Base-by-base conservation (phyloP, 1,140 invertebrate species). In the Listronotus oregonensis region DNA sequence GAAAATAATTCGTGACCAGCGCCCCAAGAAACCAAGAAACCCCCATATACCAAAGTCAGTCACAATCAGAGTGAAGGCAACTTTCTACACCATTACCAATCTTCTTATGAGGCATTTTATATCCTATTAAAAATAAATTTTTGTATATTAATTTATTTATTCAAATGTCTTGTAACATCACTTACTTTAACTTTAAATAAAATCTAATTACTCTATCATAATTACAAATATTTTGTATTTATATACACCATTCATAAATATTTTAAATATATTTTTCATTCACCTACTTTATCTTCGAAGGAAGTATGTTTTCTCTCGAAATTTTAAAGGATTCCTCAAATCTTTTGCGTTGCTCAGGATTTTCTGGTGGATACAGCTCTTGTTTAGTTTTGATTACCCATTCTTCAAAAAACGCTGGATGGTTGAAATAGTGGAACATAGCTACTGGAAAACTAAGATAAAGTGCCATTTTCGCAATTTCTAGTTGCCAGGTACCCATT, bases 391-490 rank as follows among this genome's bases (percentile, higher is more conserved):
- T 84, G 31, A 85, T 87, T 6, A 94, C 86, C 86, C 86, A 91
- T 62, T 90, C 84, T 76, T 94, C 91, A 78, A 92, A 94, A 73
- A 89, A 89, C 46, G 85, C 82, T 6, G 92, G 89, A 73, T 94
- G 90, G 78, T 95, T 95, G 73, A 94, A 95, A 65, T 87, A 85
- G 77, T 95, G 91, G 73, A 95, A 96, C 10, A 92, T 71, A 4
- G 76, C 82, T 5, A 95, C 92, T 0, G 94, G 94, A 78, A 96
- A 95, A 0, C 85, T 80, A 82, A 95, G 89, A 73, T 95, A 96
- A 60, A 94, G 73, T 21, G 85, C 85, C 91, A 96, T 94, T 81
- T 86, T 89, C 12, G 80, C 83, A 8, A 93, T 84, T 84, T 95
- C 93, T 50, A 94, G 77, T 74, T 87, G 83, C 92, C 92, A 94